A percentile compares a stretch with the other conserved stretches of the same genome.
These are phyloP conservation scores for Sternarchorhynchus goeldii DNA, from an alignment of 2,797 vertebrate species.

Conservation along the genomic window DNA sequence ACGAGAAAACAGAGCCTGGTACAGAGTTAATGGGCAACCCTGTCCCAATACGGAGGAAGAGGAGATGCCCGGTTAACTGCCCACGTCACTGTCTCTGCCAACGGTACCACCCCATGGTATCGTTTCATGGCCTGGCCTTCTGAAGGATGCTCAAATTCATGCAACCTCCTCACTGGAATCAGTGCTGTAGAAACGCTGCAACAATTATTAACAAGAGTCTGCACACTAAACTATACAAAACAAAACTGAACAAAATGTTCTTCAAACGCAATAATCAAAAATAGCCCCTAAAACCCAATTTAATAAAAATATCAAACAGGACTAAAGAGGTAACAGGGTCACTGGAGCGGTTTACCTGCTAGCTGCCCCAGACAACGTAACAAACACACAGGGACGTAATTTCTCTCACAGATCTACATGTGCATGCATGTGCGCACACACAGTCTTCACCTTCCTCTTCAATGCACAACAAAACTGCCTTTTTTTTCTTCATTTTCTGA, in stretches of 20 bases:
- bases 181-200: constrained; percentile 53
- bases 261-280: constrained; percentile 49
- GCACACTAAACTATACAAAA: constrained; percentile 53
- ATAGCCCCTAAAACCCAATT: constrained; percentile 47
- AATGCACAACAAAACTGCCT: background rate
- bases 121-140: background rate
- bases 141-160: background rate
- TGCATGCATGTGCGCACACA: background rate
- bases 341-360: constrained; percentile 55
- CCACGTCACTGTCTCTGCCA: background rate
- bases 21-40: background rate
- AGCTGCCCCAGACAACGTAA: constrained; percentile 50
- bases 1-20: constrained; percentile 8
- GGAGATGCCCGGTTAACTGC: background rate
- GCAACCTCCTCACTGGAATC: constrained; percentile 53
- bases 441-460: constrained; percentile 12
- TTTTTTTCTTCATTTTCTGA: constrained; percentile 28
- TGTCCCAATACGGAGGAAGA: background rate
- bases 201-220: constrained; percentile 62
- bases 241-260: constrained; percentile 29
- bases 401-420: background rate
- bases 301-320: constrained; percentile 54
- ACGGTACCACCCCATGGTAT: background rate
- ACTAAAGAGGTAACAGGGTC: constrained; percentile 69
- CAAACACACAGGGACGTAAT: constrained; percentile 6